Percentiles rank a stretch among this genome's conserved stretches.
Evolutionary conservation across 2,888 invertebrate genomes (phyloP).

Genomic region (Quadroppia sp.): DNA sequence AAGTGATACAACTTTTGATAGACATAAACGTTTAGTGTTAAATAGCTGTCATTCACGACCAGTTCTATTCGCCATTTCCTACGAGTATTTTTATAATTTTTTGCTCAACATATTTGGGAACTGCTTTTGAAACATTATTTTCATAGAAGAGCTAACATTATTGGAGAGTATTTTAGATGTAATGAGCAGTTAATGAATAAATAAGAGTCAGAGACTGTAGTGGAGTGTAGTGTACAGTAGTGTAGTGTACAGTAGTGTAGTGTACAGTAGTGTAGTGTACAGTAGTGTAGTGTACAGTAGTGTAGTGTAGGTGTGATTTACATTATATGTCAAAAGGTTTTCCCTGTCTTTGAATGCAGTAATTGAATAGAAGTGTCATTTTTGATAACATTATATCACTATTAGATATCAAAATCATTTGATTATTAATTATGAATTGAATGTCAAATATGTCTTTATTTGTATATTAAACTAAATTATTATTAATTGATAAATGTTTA

Average conservation of each 20-base stretch:
- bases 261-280: too few species aligned
- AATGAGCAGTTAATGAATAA: slow-evolving; percentile 22
- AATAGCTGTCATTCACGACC: slow-evolving; percentile 9
- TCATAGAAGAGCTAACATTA: slow-evolving; percentile 7
- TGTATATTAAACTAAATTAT: too few species aligned
- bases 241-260: too few species aligned
- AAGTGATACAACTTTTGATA: slow-evolving; percentile 7
- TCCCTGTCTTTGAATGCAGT: too few species aligned
- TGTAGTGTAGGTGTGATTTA: slow-evolving; percentile 6
- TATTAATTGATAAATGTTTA: too few species aligned
- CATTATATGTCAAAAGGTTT: background rate
- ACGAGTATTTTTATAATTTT: background rate
- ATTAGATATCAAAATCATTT: too few species aligned
- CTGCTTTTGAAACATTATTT: background rate
- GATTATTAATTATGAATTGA: too few species aligned
- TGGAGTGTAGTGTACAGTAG: too few species aligned
- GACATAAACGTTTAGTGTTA: slow-evolving; percentile 13
- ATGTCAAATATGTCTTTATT: too few species aligned
- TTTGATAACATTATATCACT: too few species aligned
- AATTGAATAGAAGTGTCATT: too few species aligned
- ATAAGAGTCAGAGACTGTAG: background rate
- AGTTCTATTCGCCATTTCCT: background rate
- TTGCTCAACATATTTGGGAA: background rate
- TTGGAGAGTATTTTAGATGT: slow-evolving; percentile 14
- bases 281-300: background rate